Conservation (phyloP, 1,140 invertebrate genomes). For the Scaptomyza hsui region DNA sequence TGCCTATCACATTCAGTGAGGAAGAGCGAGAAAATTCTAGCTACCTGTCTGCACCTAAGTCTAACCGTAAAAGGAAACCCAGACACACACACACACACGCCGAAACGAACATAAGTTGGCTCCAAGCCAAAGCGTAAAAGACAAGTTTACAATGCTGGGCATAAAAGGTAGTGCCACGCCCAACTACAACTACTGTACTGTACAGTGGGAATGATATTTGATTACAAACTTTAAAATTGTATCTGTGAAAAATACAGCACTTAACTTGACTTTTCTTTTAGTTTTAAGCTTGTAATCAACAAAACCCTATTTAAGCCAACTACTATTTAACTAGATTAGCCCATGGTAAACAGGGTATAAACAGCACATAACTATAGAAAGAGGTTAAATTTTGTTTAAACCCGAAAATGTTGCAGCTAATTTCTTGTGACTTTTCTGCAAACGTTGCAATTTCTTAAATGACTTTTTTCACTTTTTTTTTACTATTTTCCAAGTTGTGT, state of each 20-base stretch:
- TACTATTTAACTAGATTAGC: background rate
- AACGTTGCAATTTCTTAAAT: slow-evolving; percentile 61
- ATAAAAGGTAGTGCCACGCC: slow-evolving; percentile 18
- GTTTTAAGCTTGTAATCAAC: background rate
- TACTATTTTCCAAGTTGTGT: background rate
- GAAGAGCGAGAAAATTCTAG: slow-evolving; percentile 1
- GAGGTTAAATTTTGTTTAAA: slow-evolving; percentile 37
- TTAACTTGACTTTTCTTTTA: too few relatives aligned
- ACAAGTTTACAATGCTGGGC: slow-evolving; percentile 45
- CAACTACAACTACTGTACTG: background rate
- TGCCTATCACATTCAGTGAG: slow-evolving; percentile 9
- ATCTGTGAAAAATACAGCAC: background rate
- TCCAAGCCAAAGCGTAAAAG: slow-evolving; percentile 41
- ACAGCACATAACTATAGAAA: slow-evolving; percentile 1
- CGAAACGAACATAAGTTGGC: slow-evolving; percentile 57
- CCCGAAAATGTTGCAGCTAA: slow-evolving; percentile 57
- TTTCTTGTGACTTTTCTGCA: slow-evolving; percentile 52
- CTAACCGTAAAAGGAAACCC: slow-evolving; percentile 4
- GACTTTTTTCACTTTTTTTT: slow-evolving; percentile 35
- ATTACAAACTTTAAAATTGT: background rate
- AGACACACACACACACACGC: slow-evolving; percentile 21
- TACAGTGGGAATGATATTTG: slow-evolving; percentile 8
- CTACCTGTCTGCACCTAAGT: slow-evolving; percentile 13
- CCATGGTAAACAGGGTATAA: background rate
- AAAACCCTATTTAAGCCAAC: background rate